Conservation (phyloP, 2,113 vertebrate species). For the Sprattus sprattus region DNA sequence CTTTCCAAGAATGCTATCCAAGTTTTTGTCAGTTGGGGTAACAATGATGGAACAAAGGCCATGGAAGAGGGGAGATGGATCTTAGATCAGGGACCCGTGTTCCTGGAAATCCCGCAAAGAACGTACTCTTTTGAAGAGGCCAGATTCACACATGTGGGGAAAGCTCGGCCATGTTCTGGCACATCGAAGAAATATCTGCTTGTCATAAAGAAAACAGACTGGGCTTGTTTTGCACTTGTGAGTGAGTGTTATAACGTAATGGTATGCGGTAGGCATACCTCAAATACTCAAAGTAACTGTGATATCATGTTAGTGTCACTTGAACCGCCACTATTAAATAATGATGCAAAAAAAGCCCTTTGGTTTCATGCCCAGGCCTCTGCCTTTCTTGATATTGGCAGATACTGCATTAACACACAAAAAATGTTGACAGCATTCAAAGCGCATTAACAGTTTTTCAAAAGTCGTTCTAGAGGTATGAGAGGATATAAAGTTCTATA, state of each 20-base stretch:
- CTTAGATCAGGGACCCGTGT: constrained; percentile 37
- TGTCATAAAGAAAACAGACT: not conserved
- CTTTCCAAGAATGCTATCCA: constrained; percentile 45
- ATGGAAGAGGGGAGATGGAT: constrained; percentile 41
- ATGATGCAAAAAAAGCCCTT: not conserved
- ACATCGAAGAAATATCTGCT: constrained; percentile 21
- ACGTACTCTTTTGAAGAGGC: constrained; percentile 16
- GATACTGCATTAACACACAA: not conserved
- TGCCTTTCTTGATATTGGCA: not conserved
- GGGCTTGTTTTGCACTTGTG: not conserved
- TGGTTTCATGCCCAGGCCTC: not conserved
- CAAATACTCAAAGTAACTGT: not conserved
- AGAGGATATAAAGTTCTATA: not conserved
- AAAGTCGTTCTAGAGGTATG: not conserved
- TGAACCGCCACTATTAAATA: not conserved
- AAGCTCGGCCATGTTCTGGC: not conserved
- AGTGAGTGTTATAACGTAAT: not conserved
- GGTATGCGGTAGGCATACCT: not conserved
- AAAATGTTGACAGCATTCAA: not conserved
- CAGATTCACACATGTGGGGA: constrained; percentile 20
- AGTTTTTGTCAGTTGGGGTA: constrained; percentile 28
- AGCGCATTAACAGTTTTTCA: not conserved
- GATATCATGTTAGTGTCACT: not conserved
- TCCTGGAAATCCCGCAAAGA: constrained; percentile 29
- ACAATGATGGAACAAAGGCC: constrained; percentile 44